Conservation (phyloP, 2,797 vertebrate species). For the Rhodeus uyekii region DNA sequence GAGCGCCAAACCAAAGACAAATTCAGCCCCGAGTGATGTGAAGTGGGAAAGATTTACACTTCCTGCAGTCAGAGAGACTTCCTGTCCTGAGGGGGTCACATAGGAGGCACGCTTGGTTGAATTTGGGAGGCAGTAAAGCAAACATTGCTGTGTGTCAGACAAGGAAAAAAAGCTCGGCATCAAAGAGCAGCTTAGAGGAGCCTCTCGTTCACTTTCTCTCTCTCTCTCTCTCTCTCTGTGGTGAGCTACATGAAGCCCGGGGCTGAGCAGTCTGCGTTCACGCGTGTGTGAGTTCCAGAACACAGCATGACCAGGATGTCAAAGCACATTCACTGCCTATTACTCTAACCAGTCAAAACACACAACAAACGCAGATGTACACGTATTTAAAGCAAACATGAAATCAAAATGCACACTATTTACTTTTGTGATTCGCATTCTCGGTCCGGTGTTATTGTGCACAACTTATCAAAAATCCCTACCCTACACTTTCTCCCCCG, state of each 20-base stretch:
- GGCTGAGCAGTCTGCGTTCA: slow-evolving; percentile 30
- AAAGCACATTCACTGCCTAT: slow-evolving; percentile 40
- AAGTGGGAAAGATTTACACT: slow-evolving; percentile 35
- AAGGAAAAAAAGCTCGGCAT: neutral
- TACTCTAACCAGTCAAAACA: slow-evolving; percentile 36
- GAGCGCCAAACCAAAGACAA: neutral
- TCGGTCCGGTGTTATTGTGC: too few relatives aligned
- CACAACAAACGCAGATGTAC: neutral
- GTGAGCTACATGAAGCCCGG: slow-evolving; percentile 9
- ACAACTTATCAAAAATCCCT: neutral
- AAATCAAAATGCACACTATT: neutral
- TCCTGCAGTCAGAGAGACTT: slow-evolving; percentile 39
- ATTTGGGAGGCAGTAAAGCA: slow-evolving; percentile 36
- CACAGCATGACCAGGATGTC: slow-evolving; percentile 37
- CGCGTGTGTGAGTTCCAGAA: slow-evolving; percentile 54
- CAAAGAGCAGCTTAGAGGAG: slow-evolving; percentile 35
- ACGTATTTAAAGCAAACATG: neutral
- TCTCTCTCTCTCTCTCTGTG: slow-evolving; percentile 7
- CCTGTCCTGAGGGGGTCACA: slow-evolving; percentile 42
- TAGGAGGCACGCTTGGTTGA: slow-evolving; percentile 28
- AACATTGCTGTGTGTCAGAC: slow-evolving; percentile 42
- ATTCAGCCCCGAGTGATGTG: slow-evolving; percentile 17
- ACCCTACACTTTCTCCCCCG: neutral
- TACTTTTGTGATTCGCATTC: neutral
- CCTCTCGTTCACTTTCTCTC: slow-evolving; percentile 14